Evolutionary conservation across 2,797 vertebrate species (phyloP).

Genomic region (Phaenicophaeus curvirostris): DNA sequence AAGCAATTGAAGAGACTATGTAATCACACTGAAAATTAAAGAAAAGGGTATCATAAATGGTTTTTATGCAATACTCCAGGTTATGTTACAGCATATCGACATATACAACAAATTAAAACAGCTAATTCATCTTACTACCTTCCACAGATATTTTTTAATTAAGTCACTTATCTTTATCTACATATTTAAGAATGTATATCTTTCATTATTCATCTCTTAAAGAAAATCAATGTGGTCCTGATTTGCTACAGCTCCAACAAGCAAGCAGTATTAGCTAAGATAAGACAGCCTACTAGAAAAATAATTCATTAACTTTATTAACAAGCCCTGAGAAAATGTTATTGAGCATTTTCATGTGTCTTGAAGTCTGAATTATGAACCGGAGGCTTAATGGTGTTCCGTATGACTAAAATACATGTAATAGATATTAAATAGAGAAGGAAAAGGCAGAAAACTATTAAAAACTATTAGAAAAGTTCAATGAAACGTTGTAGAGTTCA

Average conservation of each 20-base stretch:
- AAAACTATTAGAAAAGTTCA: not conserved
- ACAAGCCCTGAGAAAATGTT: conserved; percentile 9
- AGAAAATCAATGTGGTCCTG: conserved; percentile 68
- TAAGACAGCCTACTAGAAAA: conserved; percentile 35
- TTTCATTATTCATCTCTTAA: conserved; percentile 69
- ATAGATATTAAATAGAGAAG: not conserved
- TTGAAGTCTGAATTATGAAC: conserved; percentile 16
- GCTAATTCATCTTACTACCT: conserved; percentile 40
- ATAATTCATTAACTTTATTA: conserved; percentile 55
- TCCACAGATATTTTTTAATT: conserved; percentile 67
- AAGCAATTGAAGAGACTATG: not conserved
- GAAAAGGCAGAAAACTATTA: not conserved
- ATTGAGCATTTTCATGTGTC: not conserved
- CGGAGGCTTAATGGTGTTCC: not conserved
- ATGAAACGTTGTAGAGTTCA: not conserved
- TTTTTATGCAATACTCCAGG: not conserved
- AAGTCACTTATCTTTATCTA: conserved; percentile 70
- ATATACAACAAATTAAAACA: conserved; percentile 40
- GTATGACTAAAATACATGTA: not conserved
- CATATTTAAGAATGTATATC: conserved; percentile 61
- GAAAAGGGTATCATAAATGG: not conserved
- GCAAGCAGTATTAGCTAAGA: not conserved
- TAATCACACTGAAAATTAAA: not conserved
- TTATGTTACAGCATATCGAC: conserved; percentile 27
- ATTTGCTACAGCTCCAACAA: conserved; percentile 59